Evolutionary conservation across 2,888 invertebrate species (phyloP).

Genomic region (Byasa hedistus): DNA sequence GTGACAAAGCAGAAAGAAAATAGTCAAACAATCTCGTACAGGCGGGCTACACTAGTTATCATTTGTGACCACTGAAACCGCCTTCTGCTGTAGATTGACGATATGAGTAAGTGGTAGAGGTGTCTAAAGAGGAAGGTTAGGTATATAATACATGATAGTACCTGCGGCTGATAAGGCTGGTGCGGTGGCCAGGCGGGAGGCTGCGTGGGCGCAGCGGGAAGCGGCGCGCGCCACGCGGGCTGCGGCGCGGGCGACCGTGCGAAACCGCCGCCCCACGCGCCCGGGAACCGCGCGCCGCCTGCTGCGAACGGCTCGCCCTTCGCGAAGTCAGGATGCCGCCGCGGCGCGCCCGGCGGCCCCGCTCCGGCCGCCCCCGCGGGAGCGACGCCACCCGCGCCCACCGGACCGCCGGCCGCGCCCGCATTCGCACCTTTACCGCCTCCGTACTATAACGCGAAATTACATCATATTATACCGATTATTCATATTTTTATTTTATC

Average conservation of each 20-base stretch:
- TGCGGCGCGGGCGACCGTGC: slow-evolving; percentile 38
- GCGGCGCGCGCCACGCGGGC: slow-evolving; percentile 53
- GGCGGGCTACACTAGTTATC: too few relatives aligned
- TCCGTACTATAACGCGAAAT: slow-evolving; percentile 51
- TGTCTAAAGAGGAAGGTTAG: too few relatives aligned
- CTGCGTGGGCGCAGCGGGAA: slow-evolving; percentile 50
- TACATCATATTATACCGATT: background rate
- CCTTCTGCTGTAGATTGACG: too few relatives aligned
- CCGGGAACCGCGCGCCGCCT: slow-evolving; percentile 39
- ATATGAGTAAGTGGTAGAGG: too few relatives aligned
- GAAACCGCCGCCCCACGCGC: slow-evolving; percentile 45
- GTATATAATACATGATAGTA: slow-evolving; percentile 26
- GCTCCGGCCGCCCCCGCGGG: slow-evolving; percentile 50
- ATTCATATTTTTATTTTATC: too few relatives aligned
- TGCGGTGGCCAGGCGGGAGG: slow-evolving; percentile 62
- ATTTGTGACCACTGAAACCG: too few relatives aligned
- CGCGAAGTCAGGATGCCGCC: slow-evolving; percentile 89
- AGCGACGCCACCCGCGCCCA: slow-evolving; percentile 46
- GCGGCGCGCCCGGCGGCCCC: slow-evolving; percentile 79
- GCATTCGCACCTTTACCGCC: slow-evolving; percentile 60
- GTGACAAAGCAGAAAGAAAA: too few relatives aligned
- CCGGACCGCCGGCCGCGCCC: slow-evolving; percentile 49
- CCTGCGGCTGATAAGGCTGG: slow-evolving; percentile 64
- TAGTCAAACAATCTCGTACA: too few relatives aligned
- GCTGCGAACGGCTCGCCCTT: slow-evolving; percentile 78